Evolutionary conservation across 2,888 invertebrate species (phyloP).

Genomic region (Stenotaenia linearis): DNA sequence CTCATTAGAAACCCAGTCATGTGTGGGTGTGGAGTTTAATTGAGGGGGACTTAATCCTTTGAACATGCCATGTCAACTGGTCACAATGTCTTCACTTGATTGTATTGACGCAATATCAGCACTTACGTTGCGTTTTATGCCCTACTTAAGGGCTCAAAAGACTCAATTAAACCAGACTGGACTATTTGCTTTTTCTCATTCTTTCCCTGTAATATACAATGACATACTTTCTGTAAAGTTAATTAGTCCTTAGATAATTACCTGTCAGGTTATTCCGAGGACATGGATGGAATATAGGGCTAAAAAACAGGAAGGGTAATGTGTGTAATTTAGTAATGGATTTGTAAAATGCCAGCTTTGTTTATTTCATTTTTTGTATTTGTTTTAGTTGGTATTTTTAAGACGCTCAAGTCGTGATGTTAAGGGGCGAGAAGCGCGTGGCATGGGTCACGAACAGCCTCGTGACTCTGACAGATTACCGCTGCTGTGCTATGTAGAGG

Average conservation of each 20-base stretch:
- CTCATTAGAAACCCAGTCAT: neutral
- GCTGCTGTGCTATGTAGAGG: slow-evolving; percentile 10
- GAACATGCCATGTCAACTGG: neutral
- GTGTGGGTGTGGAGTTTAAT: slow-evolving; percentile 1
- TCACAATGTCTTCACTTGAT: neutral
- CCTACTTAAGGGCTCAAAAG: neutral
- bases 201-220: neutral
- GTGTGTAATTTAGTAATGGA: neutral
- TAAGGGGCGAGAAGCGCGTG: slow-evolving; percentile 19
- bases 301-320: neutral
- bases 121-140: neutral
- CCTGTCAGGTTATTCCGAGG: slow-evolving; percentile 17
- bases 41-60: slow-evolving; percentile 8
- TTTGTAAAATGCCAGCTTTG: neutral
- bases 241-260: slow-evolving; percentile 17
- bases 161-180: neutral
- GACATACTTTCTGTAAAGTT: neutral
- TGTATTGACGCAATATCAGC: neutral
- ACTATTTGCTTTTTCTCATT: neutral
- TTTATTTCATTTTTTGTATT: neutral
- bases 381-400: neutral
- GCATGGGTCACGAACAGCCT: slow-evolving; percentile 17
- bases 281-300: slow-evolving; percentile 14
- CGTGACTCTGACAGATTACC: slow-evolving; percentile 22
- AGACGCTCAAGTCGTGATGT: neutral